These are phyloP conservation scores for Zaprionus taronus DNA, from an alignment of 1,140 invertebrate genomes.

Conservation along the genomic window DNA sequence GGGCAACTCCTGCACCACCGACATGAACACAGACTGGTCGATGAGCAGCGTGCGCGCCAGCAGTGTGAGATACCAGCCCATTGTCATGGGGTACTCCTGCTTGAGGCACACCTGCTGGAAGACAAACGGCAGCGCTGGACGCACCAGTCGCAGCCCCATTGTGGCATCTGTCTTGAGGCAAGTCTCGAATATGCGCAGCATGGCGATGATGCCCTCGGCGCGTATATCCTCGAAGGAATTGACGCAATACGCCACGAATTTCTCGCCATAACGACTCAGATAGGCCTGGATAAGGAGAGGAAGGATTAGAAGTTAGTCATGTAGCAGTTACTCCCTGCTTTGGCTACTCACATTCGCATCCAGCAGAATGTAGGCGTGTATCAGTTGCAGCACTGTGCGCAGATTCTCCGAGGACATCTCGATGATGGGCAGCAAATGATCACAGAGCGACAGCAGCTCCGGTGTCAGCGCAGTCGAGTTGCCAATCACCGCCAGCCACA, in stretches of 20 bases:
- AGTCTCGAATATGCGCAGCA: conserved; percentile 90
- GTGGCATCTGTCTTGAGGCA: conserved; percentile 88
- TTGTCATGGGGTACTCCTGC: conserved; percentile 89
- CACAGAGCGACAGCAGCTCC: conserved; percentile 89
- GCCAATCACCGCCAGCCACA: conserved; percentile 94
- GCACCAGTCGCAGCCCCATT: conserved; percentile 88
- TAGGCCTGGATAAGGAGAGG: conserved; percentile 85
- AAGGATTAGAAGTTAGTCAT: conserved; percentile 86
- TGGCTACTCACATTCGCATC: conserved; percentile 85
- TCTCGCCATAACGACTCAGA: conserved; percentile 89
- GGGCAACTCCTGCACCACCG: conserved; percentile 87
- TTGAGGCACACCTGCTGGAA: conserved; percentile 88
- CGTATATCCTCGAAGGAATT: conserved; percentile 91
- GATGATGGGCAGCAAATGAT: conserved; percentile 91
- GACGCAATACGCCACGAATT: conserved; percentile 88
- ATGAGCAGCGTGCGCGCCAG: conserved; percentile 91
- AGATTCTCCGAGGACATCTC: conserved; percentile 93
- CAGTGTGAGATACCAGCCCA: conserved; percentile 91
- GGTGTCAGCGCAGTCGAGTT: conserved; percentile 88
- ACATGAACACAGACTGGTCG: conserved; percentile 89
- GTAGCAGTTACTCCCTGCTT: conserved; percentile 87
- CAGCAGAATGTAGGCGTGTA: conserved; percentile 93
- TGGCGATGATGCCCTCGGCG: conserved; percentile 90
- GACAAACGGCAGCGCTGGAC: conserved; percentile 88
- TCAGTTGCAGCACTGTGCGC: conserved; percentile 90